These are phyloP conservation scores for Phylloscopus collybita DNA, from an alignment of 2,797 vertebrate genomes.

Conservation along the genomic window DNA sequence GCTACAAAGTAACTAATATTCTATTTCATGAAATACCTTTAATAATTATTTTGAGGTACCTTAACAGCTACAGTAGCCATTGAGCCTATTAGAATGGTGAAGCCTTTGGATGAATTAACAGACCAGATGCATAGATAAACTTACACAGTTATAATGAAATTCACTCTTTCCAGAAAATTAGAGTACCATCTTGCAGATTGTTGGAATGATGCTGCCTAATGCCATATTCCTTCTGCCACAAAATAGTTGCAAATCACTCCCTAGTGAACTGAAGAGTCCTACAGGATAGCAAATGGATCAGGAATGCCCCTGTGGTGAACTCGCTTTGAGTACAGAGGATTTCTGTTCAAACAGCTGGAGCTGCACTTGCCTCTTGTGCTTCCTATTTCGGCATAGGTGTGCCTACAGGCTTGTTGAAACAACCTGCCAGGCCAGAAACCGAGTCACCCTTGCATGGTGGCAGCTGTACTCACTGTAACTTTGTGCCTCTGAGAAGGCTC, in stretches of 20 bases:
- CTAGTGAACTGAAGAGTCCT: background rate
- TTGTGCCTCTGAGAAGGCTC: background rate
- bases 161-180: constrained; percentile 38
- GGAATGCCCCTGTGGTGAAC: background rate
- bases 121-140: constrained; percentile 33
- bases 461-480: background rate
- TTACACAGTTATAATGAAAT: background rate
- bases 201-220: constrained; percentile 36
- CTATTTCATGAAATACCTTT: background rate
- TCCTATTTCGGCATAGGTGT: background rate
- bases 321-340: background rate
- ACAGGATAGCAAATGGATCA: background rate
- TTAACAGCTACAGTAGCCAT: background rate
- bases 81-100: background rate
- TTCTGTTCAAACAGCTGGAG: constrained; percentile 20
- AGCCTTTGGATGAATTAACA: constrained; percentile 46
- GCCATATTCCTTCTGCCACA: constrained; percentile 37
- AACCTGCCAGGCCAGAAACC: background rate
- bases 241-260: background rate
- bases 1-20: background rate
- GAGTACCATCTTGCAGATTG: constrained; percentile 42
- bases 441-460: background rate
- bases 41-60: background rate
- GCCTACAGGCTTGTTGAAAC: background rate
- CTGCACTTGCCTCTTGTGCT: background rate